Evolutionary conservation across 2,888 invertebrate genomes (phyloP), one percentile per base, ranked within the genome.

Genomic region (Nomada ferruginata): DNA sequence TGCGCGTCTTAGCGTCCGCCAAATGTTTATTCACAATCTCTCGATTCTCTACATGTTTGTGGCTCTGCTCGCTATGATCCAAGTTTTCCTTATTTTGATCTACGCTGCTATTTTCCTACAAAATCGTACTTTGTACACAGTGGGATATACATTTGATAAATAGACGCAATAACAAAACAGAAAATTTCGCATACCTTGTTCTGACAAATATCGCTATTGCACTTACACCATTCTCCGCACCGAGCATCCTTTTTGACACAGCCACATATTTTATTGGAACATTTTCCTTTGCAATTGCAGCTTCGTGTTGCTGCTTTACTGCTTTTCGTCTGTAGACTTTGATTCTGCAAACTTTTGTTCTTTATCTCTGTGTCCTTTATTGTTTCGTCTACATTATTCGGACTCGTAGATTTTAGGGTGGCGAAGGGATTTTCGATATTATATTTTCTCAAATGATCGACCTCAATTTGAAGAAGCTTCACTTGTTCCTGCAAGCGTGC

Each of bases 251-350:
- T 89, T 29, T 89, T 91, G 0, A 90, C 79, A 65, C 91, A 91
- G 0, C 91, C 91, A 75, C 91, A 91, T 15, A 63, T 70, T 70
- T 84, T 89, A 0, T 53, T 80, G 0, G 79, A 53, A 44, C 91
- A 91, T 42, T 78, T 83, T 0, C 86, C 86, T 60, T 86, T 91
- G 44, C 91, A 91, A n/a, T 20, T 68, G 65, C 90, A 91, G 0
- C 89, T 85, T 18, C 65, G 57, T 9, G 1, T 2, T 42, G 13
- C 10, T 50, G 15, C 1, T 10, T 72, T 77, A 15, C 1, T 5
- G 10, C 7, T 36, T n/a, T 44, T 75, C 2, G 1, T 52, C 0
- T 13, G 11, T 47, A 23, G 26, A n/a, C 15, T 13, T 74, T 66
- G 20, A 13, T 10, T 15, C 10, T 11, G 42, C 1, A 29, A 20